A percentile compares a stretch with the other conserved stretches of the same genome.
Evolutionary conservation across 1,140 invertebrate species (phyloP).

Genomic region (Drosophila murphyi): DNA sequence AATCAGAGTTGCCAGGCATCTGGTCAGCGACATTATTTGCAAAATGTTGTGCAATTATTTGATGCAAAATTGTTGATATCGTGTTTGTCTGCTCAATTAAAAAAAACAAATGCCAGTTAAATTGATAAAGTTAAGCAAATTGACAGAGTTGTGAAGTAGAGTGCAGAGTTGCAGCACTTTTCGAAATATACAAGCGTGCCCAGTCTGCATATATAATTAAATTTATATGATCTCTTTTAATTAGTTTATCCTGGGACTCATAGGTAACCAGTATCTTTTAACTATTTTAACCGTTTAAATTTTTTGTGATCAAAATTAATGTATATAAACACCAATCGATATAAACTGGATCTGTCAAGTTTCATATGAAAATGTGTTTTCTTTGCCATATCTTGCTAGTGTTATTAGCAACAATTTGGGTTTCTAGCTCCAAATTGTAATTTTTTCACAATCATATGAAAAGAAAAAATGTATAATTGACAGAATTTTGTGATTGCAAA

Average conservation of each 20-base stretch:
- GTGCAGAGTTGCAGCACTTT: slow-evolving; percentile 4
- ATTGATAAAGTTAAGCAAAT: background rate
- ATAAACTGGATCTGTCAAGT: too few relatives aligned
- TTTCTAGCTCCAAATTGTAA: background rate
- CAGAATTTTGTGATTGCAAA: background rate
- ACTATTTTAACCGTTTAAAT: background rate
- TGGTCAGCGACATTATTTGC: slow-evolving; percentile 34
- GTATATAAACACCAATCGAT: too few relatives aligned
- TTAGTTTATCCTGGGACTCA: background rate
- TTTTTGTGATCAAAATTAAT: too few relatives aligned
- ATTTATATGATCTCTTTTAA: background rate
- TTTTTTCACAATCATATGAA: too few relatives aligned
- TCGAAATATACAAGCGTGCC: background rate
- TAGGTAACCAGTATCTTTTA: background rate
- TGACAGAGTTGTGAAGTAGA: slow-evolving; percentile 20
- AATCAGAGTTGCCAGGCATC: slow-evolving; percentile 36
- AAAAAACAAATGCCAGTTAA: too few relatives aligned
- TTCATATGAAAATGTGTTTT: too few relatives aligned
- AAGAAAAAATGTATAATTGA: too few relatives aligned
- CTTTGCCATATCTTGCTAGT: background rate
- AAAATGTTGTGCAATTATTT: slow-evolving; percentile 40
- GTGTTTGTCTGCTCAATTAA: slow-evolving; percentile 22
- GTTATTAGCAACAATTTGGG: background rate
- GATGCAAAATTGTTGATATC: slow-evolving; percentile 5
- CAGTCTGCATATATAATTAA: background rate